phyloP scores from a whole-genome alignment of 2,888 invertebrate genomes.

The Watsonalla cultraria region DNA sequence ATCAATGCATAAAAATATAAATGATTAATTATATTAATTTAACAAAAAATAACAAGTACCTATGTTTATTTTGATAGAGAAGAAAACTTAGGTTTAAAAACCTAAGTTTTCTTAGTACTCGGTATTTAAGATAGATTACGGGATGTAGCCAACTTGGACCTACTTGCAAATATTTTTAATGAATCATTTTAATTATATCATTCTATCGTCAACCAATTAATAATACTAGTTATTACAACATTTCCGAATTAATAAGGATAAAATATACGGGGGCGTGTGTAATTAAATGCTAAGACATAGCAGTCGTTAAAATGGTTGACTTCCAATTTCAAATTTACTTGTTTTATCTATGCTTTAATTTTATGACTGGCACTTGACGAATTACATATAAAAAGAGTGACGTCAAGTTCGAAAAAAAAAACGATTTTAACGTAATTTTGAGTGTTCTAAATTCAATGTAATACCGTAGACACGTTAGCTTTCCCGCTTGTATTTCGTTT shows the following conservation, averaged over 20 bases:
- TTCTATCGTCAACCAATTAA: too few species aligned
- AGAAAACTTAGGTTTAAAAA: too few species aligned
- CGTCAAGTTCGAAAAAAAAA: neutral
- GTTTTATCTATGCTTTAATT: neutral
- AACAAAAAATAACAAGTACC: too few species aligned
- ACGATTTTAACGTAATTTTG: neutral
- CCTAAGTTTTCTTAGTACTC: too few species aligned
- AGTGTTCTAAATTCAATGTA: slow-evolving; percentile 1
- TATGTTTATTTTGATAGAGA: too few species aligned
- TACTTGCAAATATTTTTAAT: too few species aligned
- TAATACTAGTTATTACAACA: neutral
- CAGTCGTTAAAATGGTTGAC: neutral
- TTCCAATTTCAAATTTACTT: neutral
- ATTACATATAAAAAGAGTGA: neutral
- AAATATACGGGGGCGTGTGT: neutral
- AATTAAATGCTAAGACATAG: neutral
- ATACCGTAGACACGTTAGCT: slow-evolving; percentile 21
- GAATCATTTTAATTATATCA: too few species aligned
- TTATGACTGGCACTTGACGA: neutral
- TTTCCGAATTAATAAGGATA: neutral
- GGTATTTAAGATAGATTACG: too few species aligned
- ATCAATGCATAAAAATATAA: too few species aligned
- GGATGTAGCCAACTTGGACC: too few species aligned
- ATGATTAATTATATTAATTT: too few species aligned
- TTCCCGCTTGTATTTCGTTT: slow-evolving; percentile 27